These are phyloP conservation scores for Philotrypesis tridentata DNA, from an alignment of 1,140 invertebrate genomes.

Conservation along the genomic window DNA sequence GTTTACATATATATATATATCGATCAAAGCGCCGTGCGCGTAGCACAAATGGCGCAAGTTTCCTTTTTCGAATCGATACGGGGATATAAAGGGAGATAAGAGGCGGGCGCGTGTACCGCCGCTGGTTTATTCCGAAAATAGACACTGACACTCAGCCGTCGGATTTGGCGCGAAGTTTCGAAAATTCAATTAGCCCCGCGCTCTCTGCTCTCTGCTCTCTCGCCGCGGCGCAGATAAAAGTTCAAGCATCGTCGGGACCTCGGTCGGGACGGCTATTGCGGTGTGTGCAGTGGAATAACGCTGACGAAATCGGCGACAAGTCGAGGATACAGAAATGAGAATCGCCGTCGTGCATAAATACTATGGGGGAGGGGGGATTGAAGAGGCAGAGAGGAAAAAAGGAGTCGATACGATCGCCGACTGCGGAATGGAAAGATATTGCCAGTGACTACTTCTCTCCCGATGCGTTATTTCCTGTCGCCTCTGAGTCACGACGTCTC, in stretches of 20 bases:
- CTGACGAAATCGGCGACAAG: neutral
- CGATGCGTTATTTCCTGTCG: conserved; percentile 35
- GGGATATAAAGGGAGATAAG: neutral
- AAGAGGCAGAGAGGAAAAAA: neutral
- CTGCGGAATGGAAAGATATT: conserved; percentile 26
- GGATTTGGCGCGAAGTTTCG: neutral
- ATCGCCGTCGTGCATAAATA: no score
- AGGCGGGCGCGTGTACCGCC: no score
- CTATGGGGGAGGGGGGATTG: neutral
- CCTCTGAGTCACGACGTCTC: conserved; percentile 21
- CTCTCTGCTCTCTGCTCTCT: neutral
- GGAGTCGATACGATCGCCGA: conserved; percentile 20
- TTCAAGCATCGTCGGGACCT: no score
- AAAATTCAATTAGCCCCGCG: neutral
- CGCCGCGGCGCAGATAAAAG: no score
- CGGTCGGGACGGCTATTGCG: no score
- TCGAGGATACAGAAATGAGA: neutral
- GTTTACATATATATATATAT: neutral
- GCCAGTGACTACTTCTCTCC: neutral
- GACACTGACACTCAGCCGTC: neutral
- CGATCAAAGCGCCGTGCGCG: no score
- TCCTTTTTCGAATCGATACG: neutral
- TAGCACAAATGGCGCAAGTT: neutral
- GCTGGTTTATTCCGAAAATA: neutral
- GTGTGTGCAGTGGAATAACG: neutral